These are phyloP conservation scores for Osmoderma eremita DNA, from an alignment of 2,888 invertebrate species.

Conservation along the genomic window DNA sequence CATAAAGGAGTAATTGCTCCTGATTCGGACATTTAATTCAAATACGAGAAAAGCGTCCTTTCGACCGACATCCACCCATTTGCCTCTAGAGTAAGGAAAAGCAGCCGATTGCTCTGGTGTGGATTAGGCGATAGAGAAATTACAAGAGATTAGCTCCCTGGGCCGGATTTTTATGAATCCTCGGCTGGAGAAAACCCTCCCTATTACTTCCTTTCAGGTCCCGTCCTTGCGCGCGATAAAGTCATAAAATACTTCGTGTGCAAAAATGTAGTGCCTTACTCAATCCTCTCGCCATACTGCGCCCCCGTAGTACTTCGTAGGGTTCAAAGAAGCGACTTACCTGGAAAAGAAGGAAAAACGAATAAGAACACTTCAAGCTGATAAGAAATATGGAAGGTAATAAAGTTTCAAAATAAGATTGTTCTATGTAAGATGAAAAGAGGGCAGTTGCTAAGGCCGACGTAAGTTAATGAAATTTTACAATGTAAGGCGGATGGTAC, in stretches of 20 bases:
- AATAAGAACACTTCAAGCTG: slow-evolving; percentile 15
- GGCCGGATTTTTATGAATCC: slow-evolving; percentile 14
- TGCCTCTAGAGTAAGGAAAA: slow-evolving; percentile 4
- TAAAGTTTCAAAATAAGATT: slow-evolving; percentile 22
- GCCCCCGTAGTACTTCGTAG: background rate
- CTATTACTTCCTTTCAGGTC: background rate
- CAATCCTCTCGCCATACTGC: background rate
- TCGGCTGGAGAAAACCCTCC: slow-evolving; percentile 5
- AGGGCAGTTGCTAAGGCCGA: slow-evolving; percentile 7
- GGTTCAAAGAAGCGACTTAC: slow-evolving; percentile 15
- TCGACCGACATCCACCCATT: slow-evolving; percentile 28
- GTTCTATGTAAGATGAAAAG: slow-evolving; percentile 13
- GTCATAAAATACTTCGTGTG: slow-evolving; percentile 27
- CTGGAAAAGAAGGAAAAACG: slow-evolving; percentile 25
- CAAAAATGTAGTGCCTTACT: slow-evolving; percentile 30
- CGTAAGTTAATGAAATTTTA: slow-evolving; percentile 21
- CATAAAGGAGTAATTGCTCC: slow-evolving; percentile 8
- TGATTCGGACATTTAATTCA: too few relatives aligned
- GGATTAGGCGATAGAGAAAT: slow-evolving; percentile 25
- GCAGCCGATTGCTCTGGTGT: slow-evolving; percentile 11
- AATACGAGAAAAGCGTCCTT: background rate
- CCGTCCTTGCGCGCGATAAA: slow-evolving; percentile 24
- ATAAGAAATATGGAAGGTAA: slow-evolving; percentile 26
- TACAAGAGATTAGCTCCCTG: slow-evolving; percentile 9
- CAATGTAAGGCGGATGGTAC: slow-evolving; percentile 2